A percentile compares a stretch with the other conserved stretches of the same genome.
phyloP scores from a whole-genome alignment of 2,113 vertebrate species.

The Saccopteryx leptura region DNA sequence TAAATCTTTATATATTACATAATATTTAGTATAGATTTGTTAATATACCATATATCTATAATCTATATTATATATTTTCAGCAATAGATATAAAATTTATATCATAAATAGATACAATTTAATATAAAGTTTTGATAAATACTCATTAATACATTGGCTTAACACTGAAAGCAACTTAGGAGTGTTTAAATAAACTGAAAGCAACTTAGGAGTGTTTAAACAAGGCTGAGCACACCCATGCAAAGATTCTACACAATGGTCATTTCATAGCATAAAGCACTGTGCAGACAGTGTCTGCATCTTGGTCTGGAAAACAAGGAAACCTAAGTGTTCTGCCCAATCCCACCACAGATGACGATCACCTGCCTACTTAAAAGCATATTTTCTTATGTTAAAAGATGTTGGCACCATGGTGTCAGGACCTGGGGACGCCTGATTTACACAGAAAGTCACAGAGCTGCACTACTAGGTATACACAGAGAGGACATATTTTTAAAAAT shows the following conservation, averaged over 20 bases:
- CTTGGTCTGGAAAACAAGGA: not conserved
- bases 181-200: not conserved
- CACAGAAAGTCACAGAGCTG: accelerated
- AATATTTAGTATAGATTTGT: not conserved
- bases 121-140: slow-evolving; percentile 37
- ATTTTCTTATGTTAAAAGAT: not conserved
- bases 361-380: not conserved
- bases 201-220: not conserved
- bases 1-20: not conserved
- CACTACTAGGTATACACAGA: not conserved
- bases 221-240: not conserved
- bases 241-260: not conserved
- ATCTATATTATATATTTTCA: not conserved
- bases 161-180: not conserved
- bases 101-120: not conserved
- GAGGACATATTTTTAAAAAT: not conserved
- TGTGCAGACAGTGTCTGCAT: not conserved
- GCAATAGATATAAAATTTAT: not conserved
- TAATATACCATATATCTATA: not conserved
- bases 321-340: not conserved
- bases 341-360: accelerated
- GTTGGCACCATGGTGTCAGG: accelerated
- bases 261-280: not conserved
- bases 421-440: not conserved
- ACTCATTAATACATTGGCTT: slow-evolving; percentile 30